phyloP scores from a whole-genome alignment of 2,797 vertebrate genomes.

The Mycteria americana region DNA sequence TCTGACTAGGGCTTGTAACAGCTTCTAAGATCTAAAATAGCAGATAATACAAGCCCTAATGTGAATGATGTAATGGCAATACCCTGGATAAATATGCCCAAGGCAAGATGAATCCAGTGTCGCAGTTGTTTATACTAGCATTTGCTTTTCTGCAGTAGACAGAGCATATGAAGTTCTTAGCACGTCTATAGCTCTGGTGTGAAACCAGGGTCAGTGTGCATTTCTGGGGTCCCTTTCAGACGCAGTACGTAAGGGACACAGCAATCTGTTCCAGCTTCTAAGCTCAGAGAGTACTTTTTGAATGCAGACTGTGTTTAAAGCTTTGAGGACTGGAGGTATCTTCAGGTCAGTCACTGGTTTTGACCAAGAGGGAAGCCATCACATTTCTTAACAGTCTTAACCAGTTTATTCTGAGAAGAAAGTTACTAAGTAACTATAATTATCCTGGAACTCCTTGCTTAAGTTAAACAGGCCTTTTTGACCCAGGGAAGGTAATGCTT shows the following conservation, averaged over 20 bases:
- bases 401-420: neutral
- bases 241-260: neutral
- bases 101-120: neutral
- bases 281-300: neutral
- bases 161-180: neutral
- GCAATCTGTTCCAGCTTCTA: neutral
- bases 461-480: conserved; percentile 35
- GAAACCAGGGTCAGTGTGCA: neutral
- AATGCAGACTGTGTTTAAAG: neutral
- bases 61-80: neutral
- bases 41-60: neutral
- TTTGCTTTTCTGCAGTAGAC: neutral
- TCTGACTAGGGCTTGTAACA: neutral
- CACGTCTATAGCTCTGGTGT: neutral
- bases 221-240: neutral
- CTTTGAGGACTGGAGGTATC: neutral
- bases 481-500: neutral
- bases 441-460: conserved; percentile 26
- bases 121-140: neutral
- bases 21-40: conserved; percentile 2
- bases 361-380: neutral
- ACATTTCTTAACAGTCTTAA: neutral
- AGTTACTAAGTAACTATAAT: conserved; percentile 62
- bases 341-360: neutral
- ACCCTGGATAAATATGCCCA: conserved; percentile 22